A percentile compares a stretch with the other conserved stretches of the same genome.
Evolutionary conservation across 2,113 vertebrate species (phyloP).

Genomic region (Hiodon alosoides): DNA sequence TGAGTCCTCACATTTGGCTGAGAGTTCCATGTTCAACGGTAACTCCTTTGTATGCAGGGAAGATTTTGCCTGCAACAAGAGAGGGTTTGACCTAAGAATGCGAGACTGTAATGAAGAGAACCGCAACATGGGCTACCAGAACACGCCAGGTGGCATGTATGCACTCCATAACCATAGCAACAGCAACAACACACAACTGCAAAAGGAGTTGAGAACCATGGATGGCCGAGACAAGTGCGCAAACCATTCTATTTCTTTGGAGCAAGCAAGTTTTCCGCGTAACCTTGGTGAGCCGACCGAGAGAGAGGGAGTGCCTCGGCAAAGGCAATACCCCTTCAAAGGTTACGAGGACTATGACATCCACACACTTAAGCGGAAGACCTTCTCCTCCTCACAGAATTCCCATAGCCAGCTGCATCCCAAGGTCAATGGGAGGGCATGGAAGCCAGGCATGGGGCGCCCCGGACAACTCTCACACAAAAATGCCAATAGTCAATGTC

Average conservation of each 20-base stretch:
- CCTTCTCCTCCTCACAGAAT: neutral
- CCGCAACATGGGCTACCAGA: conserved; percentile 9
- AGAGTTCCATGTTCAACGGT: conserved; percentile 14
- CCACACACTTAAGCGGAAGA: conserved; percentile 18
- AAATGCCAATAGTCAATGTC: conserved; percentile 31
- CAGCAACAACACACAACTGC: neutral
- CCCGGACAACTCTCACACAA: conserved; percentile 1
- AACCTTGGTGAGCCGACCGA: conserved; percentile 6
- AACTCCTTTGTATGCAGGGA: conserved; percentile 6
- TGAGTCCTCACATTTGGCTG: conserved; percentile 15
- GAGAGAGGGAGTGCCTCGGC: conserved; percentile 35
- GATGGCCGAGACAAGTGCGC: conserved; percentile 27
- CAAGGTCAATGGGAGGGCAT: conserved; percentile 31
- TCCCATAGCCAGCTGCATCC: conserved; percentile 24
- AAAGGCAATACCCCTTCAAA: conserved; percentile 28
- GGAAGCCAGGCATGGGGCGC: conserved; percentile 25
- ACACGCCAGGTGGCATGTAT: neutral
- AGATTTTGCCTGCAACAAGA: conserved; percentile 8
- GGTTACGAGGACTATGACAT: conserved; percentile 18
- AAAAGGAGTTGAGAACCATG: conserved; percentile 30
- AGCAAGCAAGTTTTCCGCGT: conserved; percentile 13
- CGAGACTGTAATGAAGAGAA: neutral
- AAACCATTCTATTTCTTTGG: conserved; percentile 22
- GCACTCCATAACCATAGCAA: conserved; percentile 19
- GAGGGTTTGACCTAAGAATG: conserved; percentile 14